Percentiles rank a stretch among this genome's conserved stretches.
These are phyloP conservation scores for Galago senegalensis DNA, from an alignment of 2,797 vertebrate genomes.

Conservation along the genomic window DNA sequence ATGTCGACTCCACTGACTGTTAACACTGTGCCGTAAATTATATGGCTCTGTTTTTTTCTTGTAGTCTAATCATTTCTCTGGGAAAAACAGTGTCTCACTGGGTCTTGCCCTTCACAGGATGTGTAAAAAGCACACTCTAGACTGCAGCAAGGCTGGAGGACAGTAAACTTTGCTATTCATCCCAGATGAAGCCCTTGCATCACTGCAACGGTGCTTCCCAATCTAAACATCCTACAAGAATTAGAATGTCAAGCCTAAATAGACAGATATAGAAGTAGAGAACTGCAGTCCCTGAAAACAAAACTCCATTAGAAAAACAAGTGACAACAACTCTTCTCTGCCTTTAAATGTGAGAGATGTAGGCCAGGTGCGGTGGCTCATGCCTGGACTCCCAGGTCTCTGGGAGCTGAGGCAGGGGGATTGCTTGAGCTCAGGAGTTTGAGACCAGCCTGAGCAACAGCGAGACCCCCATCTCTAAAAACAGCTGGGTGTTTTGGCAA, in stretches of 20 bases:
- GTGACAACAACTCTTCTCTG: not conserved
- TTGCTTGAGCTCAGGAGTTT: no score
- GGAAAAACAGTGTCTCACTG: constrained; percentile 1
- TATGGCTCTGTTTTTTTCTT: constrained; percentile 61
- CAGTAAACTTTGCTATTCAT: not conserved
- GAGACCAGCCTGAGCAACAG: no score
- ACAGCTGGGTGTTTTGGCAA: no score
- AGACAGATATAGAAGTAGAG: not conserved
- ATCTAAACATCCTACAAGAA: not conserved
- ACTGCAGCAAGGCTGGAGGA: no score
- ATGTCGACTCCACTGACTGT: not conserved
- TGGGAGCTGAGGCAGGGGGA: no score
- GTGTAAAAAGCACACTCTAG: not conserved
- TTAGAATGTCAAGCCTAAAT: not conserved
- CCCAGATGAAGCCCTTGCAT: accelerated
- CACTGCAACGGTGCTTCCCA: not conserved
- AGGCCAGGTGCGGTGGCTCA: no score
- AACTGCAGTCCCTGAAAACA: not conserved
- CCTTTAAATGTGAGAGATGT: not conserved
- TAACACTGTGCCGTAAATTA: constrained; percentile 11
- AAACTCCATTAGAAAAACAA: not conserved
- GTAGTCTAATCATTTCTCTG: constrained; percentile 4
- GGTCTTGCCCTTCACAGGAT: not conserved
- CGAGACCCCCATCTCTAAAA: no score
- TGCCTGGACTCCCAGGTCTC: no score